Percentiles rank a stretch among this genome's conserved stretches.
Evolutionary conservation across 2,113 vertebrate species (phyloP).

Genomic region (Martes martes): DNA sequence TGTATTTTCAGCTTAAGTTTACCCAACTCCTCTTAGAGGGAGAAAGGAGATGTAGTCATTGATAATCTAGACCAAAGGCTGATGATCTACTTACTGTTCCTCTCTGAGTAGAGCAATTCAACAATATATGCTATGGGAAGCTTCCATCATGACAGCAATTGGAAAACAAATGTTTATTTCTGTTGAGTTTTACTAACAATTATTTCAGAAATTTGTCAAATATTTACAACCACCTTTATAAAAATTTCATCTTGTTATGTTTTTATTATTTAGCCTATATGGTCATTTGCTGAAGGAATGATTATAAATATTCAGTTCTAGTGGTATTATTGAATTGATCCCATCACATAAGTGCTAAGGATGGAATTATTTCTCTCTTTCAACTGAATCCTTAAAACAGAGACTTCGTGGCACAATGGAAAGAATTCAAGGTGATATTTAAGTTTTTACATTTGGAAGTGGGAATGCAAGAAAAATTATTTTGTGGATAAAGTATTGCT

Average conservation of each 20-base stretch:
- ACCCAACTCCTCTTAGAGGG: not conserved
- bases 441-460: not conserved
- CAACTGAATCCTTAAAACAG: not conserved
- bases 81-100: fast-evolving
- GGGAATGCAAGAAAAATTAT: not conserved
- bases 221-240: not conserved
- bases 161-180: not conserved
- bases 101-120: not conserved
- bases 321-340: not conserved
- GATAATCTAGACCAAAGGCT: not conserved
- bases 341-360: not conserved
- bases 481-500: not conserved
- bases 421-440: not conserved
- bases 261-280: not conserved
- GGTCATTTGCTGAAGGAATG: not conserved
- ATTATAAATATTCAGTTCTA: not conserved
- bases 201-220: not conserved
- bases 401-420: not conserved
- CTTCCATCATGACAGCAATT: not conserved
- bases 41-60: not conserved
- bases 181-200: not conserved
- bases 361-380: not conserved
- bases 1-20: not conserved
- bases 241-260: not conserved
- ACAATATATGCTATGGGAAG: not conserved